Evolutionary conservation across 2,113 vertebrate genomes (phyloP).

Genomic region (Vidua chalybeata): DNA sequence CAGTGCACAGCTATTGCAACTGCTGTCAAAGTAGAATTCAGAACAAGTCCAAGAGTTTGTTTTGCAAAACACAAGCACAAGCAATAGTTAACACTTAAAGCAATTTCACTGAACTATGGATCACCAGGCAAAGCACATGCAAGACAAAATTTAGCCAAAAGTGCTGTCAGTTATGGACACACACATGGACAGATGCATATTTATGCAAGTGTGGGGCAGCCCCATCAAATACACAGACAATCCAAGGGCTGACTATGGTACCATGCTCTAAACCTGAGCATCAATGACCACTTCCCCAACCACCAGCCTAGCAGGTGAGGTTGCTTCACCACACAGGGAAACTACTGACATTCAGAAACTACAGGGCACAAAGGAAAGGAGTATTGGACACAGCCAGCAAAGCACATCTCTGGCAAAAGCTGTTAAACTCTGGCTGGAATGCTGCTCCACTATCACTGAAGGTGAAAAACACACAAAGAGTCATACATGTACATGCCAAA

Average conservation of each 20-base stretch:
- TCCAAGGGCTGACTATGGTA: background rate
- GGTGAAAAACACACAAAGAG: background rate
- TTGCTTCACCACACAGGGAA: background rate
- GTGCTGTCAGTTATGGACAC: background rate
- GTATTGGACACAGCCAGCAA: background rate
- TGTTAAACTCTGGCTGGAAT: background rate
- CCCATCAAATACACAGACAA: background rate
- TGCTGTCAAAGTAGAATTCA: constrained; percentile 11
- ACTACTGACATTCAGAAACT: background rate
- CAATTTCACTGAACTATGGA: background rate
- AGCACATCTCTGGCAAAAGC: rapidly evolving
- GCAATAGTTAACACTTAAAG: background rate
- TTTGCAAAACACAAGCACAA: background rate
- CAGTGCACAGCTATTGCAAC: background rate
- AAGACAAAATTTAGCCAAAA: rapidly evolving
- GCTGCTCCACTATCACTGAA: background rate
- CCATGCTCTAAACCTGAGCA: background rate
- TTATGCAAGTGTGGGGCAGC: background rate
- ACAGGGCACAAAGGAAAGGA: background rate
- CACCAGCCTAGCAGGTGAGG: background rate
- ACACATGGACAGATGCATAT: rapidly evolving
- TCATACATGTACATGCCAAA: background rate
- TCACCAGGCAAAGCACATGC: background rate
- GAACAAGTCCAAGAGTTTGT: background rate
- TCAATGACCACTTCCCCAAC: background rate